Evolutionary conservation across 2,113 vertebrate species (phyloP), one percentile per base, ranked within the genome.

Genomic region (Lepus americanus): DNA sequence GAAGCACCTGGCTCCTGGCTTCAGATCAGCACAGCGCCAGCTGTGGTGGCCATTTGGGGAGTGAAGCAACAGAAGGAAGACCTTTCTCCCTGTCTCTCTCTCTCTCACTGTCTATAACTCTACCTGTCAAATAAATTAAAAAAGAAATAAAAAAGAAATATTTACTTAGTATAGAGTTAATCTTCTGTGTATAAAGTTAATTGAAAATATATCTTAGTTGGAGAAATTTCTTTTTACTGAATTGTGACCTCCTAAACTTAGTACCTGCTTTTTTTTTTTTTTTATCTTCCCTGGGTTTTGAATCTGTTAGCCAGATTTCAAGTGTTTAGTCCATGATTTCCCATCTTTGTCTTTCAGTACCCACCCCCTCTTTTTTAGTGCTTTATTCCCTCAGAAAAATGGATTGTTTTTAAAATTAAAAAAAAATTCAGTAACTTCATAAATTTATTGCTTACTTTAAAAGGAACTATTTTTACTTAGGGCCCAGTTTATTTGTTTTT

Each of bases 391-490:
- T 25, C 44, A 36, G 67, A 76, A 69, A 94, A 83, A n/a, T 79
- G 17, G 63, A 36, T 61, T 67, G 9, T 59, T 70, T 90, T 90
- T 61, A 55, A 33, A 83, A 78, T 20, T 36, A 72, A 74, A 53
- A 86, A 36, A 4, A 17, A 55, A 8, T 73, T 69, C 36, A 84
- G 73, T 92, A 88, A 53, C 49, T 59, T 59, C 7, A 33, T 83
- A 92, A 39, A 77, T 59, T 16, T 93, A 87, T 73, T 44, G 9
- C 11, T 90, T 94, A 86, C 25, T 94, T 95, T 67, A 80, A 96
- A 81, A 87, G 92, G 73, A 84, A 9, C 87, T 81, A 72, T 86
- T 85, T 82, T n/a, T 80, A 63, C 11, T 14, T 69, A 85, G 0
- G 1, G 16, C 6, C 22, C 25, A 49, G 4, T 87, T 90, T 78